Percentiles rank a stretch among this genome's conserved stretches.
These are phyloP conservation scores for Austrofundulus limnaeus DNA, from an alignment of 2,113 vertebrate species.

Conservation along the genomic window DNA sequence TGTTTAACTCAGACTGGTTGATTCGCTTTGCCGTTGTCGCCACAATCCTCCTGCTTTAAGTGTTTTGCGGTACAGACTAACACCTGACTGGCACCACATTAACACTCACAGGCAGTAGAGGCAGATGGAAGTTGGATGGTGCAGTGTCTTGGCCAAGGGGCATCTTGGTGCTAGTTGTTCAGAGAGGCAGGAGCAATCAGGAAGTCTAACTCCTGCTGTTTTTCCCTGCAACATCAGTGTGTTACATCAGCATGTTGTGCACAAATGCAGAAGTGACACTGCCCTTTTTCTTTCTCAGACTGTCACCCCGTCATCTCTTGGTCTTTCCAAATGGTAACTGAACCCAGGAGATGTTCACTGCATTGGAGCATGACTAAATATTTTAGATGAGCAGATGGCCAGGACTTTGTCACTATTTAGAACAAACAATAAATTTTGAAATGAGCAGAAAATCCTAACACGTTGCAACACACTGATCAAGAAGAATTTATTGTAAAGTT, in stretches of 20 bases:
- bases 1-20: background rate
- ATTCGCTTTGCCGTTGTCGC: slow-evolving; percentile 5
- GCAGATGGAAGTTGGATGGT: background rate
- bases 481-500: background rate
- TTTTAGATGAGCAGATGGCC: slow-evolving; percentile 65
- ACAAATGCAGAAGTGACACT: slow-evolving; percentile 26
- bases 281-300: slow-evolving; percentile 30
- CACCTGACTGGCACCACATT: slow-evolving; percentile 5
- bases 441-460: slow-evolving; percentile 1
- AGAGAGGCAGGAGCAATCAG: background rate
- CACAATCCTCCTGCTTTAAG: slow-evolving; percentile 2
- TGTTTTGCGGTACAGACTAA: slow-evolving; percentile 1
- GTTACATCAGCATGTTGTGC: slow-evolving; percentile 20
- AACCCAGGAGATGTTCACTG: slow-evolving; percentile 46
- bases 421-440: background rate
- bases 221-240: background rate
- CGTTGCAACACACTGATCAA: slow-evolving; percentile 11
- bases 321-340: slow-evolving; percentile 38
- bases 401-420: slow-evolving; percentile 40
- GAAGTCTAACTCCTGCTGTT: slow-evolving; percentile 24
- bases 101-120: background rate
- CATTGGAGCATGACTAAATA: slow-evolving; percentile 60
- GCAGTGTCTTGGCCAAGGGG: slow-evolving; percentile 8
- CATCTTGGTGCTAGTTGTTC: slow-evolving; percentile 9
- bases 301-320: slow-evolving; percentile 26